phyloP scores from a whole-genome alignment of 2,797 vertebrate genomes.

The Gallinago stenura region DNA sequence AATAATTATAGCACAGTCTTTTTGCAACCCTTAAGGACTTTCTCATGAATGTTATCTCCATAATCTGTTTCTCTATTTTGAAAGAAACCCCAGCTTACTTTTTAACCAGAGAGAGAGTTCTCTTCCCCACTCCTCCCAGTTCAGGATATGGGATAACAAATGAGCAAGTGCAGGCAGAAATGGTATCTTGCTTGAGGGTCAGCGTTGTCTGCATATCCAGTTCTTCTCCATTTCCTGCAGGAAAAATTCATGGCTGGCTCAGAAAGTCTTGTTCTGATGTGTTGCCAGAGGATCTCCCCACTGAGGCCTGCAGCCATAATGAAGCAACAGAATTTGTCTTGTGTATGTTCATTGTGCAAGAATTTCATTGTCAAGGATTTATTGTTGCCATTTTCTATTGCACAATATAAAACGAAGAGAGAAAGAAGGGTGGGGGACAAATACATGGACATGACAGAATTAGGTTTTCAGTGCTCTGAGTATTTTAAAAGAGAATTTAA shows the following conservation, averaged over 20 bases:
- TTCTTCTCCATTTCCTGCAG: not conserved
- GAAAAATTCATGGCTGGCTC: not conserved
- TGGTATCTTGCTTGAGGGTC: not conserved
- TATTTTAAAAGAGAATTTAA: not conserved
- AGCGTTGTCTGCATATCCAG: not conserved
- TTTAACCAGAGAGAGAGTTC: not conserved
- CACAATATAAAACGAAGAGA: not conserved
- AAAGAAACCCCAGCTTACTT: not conserved
- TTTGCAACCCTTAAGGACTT: not conserved
- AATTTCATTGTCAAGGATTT: constrained; percentile 18
- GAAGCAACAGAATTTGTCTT: constrained; percentile 29
- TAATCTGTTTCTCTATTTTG: not conserved
- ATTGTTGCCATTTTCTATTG: constrained; percentile 43
- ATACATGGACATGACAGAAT: not conserved
- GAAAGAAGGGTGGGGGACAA: constrained; percentile 18
- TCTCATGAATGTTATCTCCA: not conserved
- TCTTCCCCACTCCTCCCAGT: not conserved
- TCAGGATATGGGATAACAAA: not conserved
- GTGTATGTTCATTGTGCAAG: constrained; percentile 35
- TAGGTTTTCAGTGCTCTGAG: not conserved
- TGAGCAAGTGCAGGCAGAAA: not conserved
- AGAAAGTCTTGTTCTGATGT: not conserved
- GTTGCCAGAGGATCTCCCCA: not conserved
- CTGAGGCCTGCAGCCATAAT: not conserved
- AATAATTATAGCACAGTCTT: not conserved